phyloP scores from a whole-genome alignment of 2,888 invertebrate species.

The Galeruca laticollis region DNA sequence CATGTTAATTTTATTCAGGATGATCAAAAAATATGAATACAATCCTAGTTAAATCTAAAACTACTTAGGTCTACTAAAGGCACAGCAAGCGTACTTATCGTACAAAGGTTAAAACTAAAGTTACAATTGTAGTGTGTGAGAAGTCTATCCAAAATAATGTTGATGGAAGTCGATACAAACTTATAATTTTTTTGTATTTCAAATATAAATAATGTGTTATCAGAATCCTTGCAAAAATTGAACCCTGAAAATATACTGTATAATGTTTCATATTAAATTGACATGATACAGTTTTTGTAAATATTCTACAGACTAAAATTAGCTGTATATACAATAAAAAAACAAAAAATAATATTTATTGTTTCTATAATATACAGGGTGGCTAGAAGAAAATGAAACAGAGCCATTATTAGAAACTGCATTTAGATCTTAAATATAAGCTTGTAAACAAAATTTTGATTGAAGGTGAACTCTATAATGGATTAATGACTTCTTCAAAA shows the following conservation, averaged over 20 bases:
- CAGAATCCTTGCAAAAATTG: constrained; percentile 11
- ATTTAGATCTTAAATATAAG: too few species aligned
- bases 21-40: constrained; percentile 65
- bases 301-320: not conserved
- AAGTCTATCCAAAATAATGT: constrained; percentile 56
- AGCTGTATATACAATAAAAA: too few species aligned
- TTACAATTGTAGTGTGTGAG: constrained; percentile 49
- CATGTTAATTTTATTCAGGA: constrained; percentile 45
- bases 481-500: too few species aligned
- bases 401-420: too few species aligned
- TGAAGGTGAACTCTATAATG: too few species aligned
- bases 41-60: constrained; percentile 61
- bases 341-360: too few species aligned
- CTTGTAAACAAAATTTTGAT: too few species aligned
- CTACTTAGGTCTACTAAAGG: constrained; percentile 63
- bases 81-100: constrained; percentile 67
- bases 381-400: too few species aligned
- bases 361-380: too few species aligned
- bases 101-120: constrained; percentile 61
- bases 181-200: constrained; percentile 40
- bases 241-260: not conserved
- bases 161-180: constrained; percentile 47
- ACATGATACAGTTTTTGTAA: not conserved
- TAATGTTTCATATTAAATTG: not conserved
- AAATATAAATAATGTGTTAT: constrained; percentile 39